Percentiles rank a stretch among this genome's conserved stretches.
Conservation (phyloP, 2,888 invertebrate species). For the Agonopterix arenella region DNA sequence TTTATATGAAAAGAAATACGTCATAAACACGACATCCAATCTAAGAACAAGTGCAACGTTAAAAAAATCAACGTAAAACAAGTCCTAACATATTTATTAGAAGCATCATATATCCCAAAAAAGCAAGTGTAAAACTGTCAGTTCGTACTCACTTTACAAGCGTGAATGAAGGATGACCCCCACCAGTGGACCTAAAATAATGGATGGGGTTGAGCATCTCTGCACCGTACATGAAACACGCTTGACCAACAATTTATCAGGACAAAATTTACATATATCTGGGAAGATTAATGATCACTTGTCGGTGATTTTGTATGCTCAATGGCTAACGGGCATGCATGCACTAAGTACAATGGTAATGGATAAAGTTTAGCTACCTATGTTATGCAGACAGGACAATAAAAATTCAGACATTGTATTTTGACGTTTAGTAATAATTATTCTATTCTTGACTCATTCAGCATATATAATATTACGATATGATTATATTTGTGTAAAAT, state of each 20-base stretch:
- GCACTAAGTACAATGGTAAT: not conserved
- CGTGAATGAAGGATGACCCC: constrained; percentile 27
- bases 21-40: too few relatives aligned
- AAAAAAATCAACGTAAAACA: too few relatives aligned
- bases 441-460: too few relatives aligned
- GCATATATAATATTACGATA: too few relatives aligned
- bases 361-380: too few relatives aligned
- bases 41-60: too few relatives aligned
- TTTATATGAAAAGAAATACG: too few relatives aligned
- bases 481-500: too few relatives aligned
- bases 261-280: constrained; percentile 45
- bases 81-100: constrained; percentile 21
- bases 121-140: constrained; percentile 5
- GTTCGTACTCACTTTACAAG: constrained; percentile 20
- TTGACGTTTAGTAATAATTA: too few relatives aligned
- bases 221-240: constrained; percentile 14
- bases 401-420: too few relatives aligned
- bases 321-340: constrained; percentile 13
- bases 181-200: constrained; percentile 25
- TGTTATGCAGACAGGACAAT: too few relatives aligned
- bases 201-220: constrained; percentile 22
- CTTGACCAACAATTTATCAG: constrained; percentile 45
- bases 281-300: constrained; percentile 40
- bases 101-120: not conserved
- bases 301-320: constrained; percentile 32